Conservation (phyloP, 1,140 invertebrate genomes). For the Trichonephila clavata region DNA sequence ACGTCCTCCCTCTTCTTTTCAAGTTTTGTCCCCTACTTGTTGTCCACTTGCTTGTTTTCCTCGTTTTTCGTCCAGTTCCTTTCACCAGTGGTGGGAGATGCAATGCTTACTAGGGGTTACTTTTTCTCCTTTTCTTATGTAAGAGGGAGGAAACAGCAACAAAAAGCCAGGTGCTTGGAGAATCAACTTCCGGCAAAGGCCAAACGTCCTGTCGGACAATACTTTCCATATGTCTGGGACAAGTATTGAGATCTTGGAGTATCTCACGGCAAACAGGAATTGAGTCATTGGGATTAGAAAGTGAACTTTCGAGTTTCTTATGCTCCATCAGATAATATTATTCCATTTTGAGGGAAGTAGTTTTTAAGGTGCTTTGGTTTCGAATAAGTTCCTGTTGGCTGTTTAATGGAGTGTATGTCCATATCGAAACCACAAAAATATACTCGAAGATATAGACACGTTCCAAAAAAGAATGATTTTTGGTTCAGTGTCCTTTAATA, state of each 20-base stretch:
- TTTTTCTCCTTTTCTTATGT: constrained; percentile 1
- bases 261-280: constrained; percentile 68
- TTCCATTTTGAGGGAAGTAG: neutral
- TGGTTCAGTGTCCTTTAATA: no score
- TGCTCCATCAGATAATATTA: neutral
- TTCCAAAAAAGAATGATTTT: no score
- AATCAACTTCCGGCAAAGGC: neutral
- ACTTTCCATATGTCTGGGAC: neutral
- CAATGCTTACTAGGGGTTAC: neutral
- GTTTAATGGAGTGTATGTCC: constrained; percentile 1
- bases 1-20: neutral
- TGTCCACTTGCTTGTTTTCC: constrained; percentile 62
- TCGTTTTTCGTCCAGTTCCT: neutral
- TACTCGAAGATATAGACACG: no score
- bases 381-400: constrained; percentile 13
- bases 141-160: constrained; percentile 42
- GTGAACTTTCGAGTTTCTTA: constrained; percentile 38
- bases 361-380: neutral
- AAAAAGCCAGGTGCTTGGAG: constrained; percentile 42
- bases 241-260: neutral
- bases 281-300: constrained; percentile 66
- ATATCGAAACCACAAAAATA: neutral
- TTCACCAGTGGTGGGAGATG: neutral
- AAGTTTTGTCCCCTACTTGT: neutral
- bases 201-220: constrained; percentile 29